These are phyloP conservation scores for Nomada hirtipes DNA, from an alignment of 2,888 invertebrate species.

Conservation along the genomic window DNA sequence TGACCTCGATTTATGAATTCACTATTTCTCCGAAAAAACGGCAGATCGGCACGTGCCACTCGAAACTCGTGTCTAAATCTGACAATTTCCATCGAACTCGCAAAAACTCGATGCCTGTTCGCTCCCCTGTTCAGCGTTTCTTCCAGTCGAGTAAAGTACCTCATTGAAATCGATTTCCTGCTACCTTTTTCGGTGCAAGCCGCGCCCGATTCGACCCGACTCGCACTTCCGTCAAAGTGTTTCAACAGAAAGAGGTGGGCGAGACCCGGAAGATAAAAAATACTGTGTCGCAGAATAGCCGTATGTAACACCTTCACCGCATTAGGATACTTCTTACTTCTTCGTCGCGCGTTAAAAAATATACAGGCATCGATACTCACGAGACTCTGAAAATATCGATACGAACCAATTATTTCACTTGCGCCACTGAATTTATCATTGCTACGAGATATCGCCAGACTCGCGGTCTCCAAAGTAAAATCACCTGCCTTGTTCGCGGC, in stretches of 20 bases:
- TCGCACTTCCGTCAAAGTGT: conserved; percentile 37
- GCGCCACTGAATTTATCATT: not conserved
- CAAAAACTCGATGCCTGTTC: not conserved
- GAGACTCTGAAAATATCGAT: too few species aligned
- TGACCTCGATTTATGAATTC: not conserved
- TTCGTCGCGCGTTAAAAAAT: too few species aligned
- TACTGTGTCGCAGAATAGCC: too few species aligned
- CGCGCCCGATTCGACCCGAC: conserved; percentile 21
- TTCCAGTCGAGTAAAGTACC: not conserved
- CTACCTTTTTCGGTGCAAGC: conserved; percentile 37
- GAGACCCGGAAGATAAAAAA: conserved; percentile 18
- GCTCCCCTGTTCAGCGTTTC: not conserved
- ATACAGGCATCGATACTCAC: too few species aligned
- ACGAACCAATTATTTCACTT: not conserved
- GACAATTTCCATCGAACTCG: not conserved
- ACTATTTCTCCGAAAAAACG: not conserved
- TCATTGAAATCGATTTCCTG: conserved; percentile 32
- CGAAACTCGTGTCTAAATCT: not conserved
- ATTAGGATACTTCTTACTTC: too few species aligned
- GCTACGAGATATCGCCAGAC: conserved; percentile 10
- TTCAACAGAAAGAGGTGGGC: conserved; percentile 3
- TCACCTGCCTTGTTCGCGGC: not conserved
- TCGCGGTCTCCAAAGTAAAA: not conserved
- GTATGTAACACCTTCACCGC: too few species aligned
- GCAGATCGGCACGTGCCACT: not conserved